phyloP scores from a whole-genome alignment of 2,797 vertebrate genomes.

The Ctenopoma kingsleyae region DNA sequence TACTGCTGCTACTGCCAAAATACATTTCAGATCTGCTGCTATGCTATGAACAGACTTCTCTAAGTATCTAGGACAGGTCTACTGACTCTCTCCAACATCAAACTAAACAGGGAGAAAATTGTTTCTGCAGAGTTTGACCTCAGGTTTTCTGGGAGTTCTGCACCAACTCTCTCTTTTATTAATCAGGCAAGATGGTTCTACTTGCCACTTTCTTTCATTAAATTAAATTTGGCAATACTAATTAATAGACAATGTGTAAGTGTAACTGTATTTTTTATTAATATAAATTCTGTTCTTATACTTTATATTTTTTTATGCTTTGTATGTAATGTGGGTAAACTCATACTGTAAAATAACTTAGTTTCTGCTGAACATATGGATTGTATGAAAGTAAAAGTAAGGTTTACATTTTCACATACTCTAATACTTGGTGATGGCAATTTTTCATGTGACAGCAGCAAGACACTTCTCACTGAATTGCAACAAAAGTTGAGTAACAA shows the following conservation, averaged over 20 bases:
- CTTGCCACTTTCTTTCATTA: not conserved
- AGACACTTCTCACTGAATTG: slow-evolving; percentile 10
- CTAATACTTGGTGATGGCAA: not conserved
- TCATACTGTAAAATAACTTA: not conserved
- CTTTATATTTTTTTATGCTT: too few relatives aligned
- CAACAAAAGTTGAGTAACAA: slow-evolving; percentile 23
- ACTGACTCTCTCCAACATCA: not conserved
- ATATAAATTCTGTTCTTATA: not conserved
- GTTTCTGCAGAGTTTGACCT: too few relatives aligned
- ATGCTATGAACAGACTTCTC: not conserved
- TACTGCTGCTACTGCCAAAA: not conserved
- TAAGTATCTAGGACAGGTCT: not conserved
- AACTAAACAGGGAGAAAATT: not conserved
- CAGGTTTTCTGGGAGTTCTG: too few relatives aligned
- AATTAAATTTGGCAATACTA: not conserved
- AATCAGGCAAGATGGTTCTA: not conserved
- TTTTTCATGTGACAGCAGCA: slow-evolving; percentile 11
- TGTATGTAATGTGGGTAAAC: too few relatives aligned
- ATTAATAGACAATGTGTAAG: not conserved
- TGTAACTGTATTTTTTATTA: not conserved
- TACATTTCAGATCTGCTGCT: not conserved
- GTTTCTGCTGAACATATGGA: not conserved
- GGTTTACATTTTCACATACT: not conserved
- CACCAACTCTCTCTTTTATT: not conserved
- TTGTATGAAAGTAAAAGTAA: not conserved